Evolutionary conservation across 64 coral and sea anemone genomes (phyloP).

Genomic region (Dendronephthya gigantea): DNA sequence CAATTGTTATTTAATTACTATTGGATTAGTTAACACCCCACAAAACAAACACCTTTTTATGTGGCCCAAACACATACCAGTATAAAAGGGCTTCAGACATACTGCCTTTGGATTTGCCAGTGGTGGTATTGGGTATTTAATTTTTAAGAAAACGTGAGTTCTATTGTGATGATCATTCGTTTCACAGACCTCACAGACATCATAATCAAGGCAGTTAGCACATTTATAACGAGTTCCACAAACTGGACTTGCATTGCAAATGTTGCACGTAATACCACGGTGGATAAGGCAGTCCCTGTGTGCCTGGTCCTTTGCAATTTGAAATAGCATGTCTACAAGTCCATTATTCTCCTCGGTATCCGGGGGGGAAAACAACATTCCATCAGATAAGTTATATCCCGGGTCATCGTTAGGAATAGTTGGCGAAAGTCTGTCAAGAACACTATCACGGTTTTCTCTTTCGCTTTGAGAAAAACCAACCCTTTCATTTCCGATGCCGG

Average conservation of each 20-base stretch:
- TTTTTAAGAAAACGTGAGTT: slow-evolving; percentile 86
- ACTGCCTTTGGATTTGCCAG: slow-evolving; percentile 83
- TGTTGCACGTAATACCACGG: slow-evolving; percentile 93
- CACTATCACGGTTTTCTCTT: neutral
- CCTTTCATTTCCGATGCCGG: neutral
- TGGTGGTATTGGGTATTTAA: slow-evolving; percentile 80
- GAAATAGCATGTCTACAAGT: slow-evolving; percentile 73
- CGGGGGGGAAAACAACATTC: neutral
- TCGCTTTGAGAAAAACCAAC: neutral
- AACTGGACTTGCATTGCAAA: slow-evolving; percentile 74
- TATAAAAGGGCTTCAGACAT: slow-evolving; percentile 68
- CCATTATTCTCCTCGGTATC: neutral
- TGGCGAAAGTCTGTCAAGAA: neutral
- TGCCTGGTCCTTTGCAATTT: slow-evolving; percentile 89
- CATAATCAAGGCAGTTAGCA: slow-evolving; percentile 88
- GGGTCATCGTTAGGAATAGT: neutral
- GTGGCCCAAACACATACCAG: slow-evolving; percentile 43
- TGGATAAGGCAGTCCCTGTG: slow-evolving; percentile 79
- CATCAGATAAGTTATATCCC: neutral
- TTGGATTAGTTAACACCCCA: too few relatives aligned
- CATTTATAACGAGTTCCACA: slow-evolving; percentile 90
- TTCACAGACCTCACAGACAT: slow-evolving; percentile 87
- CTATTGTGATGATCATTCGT: slow-evolving; percentile 73
- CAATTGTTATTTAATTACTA: too few relatives aligned
- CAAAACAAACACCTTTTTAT: too few relatives aligned